Evolutionary conservation across 92 coral and sea anemone species (phyloP), one percentile per base, ranked within the genome.

Genomic region (Meandrina meandrites): DNA sequence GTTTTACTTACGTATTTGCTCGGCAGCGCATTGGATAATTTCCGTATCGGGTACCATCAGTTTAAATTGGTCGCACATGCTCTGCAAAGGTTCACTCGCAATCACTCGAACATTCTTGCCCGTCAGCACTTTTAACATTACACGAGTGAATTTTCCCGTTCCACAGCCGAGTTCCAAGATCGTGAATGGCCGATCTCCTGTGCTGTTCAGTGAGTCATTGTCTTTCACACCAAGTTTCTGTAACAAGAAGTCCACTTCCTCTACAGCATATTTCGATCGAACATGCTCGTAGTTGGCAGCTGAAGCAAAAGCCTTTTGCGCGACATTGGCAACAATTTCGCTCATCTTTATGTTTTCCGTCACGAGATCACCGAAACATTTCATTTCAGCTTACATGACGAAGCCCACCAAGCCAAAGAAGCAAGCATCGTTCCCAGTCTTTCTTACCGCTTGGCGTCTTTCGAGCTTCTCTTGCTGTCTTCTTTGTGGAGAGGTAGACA

Each of bases 161-260:
- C 96, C 96, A 48, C 94, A 92, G 47, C 96, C 96, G 17, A 93
- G 91, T 42, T 93, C 96, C 53, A 93, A 76, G 50, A 93, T 86
- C 4, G 90, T 91, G 51, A 89, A 30, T 17, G 66, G 79, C 80
- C 74, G 84, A 50, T 79, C 79, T 10, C 36, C 12, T 11, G n/a
- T 24, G 22, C 73, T 45, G 21, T 8, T 42, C 10, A 40, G 76
- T 8, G 68, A 35, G 80, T 89, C 71, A 82, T 91, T 72, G 12
- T 78, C 87, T 45, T 76, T 48, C 28, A 91, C 87, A 31, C 94
- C 92, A 42, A 89, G 69, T 34, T 89, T 91, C 47, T 68, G 75
- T 81, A 93, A 30, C 27, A 93, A 62, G 28, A 87, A 50, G 70
- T 93, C 87, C 24, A 93, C 96, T 53, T 88, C 91, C 70, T 91